These are phyloP conservation scores for Pocillopora grandis DNA, from an alignment of 92 coral and sea anemone genomes.

Conservation along the genomic window DNA sequence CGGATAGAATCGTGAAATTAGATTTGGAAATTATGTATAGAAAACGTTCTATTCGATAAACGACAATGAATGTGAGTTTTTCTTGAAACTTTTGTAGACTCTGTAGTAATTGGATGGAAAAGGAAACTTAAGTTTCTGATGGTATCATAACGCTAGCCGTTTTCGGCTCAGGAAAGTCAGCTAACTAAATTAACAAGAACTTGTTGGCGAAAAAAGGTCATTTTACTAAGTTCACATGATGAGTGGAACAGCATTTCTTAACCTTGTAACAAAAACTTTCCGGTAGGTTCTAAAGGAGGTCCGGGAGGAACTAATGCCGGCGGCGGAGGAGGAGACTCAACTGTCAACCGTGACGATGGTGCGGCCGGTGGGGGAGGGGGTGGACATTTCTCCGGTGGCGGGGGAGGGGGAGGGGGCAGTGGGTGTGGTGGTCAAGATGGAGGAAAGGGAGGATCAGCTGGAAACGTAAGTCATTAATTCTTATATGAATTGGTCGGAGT, in stretches of 20 bases:
- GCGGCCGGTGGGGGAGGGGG: constrained; percentile 69
- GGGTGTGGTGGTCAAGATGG: constrained; percentile 43
- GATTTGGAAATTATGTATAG: too few species aligned
- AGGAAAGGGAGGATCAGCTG: background rate
- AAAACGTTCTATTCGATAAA: too few species aligned
- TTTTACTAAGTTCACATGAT: background rate
- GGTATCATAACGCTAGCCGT: too few species aligned
- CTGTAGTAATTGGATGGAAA: too few species aligned
- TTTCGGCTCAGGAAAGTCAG: too few species aligned
- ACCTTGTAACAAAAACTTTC: background rate
- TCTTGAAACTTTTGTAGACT: too few species aligned
- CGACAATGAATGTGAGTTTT: too few species aligned
- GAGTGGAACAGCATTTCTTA: background rate
- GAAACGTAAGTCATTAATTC: background rate
- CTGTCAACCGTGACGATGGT: constrained; percentile 27
- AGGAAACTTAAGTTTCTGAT: too few species aligned
- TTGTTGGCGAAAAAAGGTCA: too few species aligned
- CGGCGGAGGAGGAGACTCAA: constrained; percentile 42
- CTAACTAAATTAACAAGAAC: too few species aligned
- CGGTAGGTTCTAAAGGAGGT: constrained; percentile 12
- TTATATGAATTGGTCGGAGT: too few species aligned
- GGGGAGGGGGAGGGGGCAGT: constrained; percentile 58
- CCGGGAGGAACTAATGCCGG: constrained; percentile 42
- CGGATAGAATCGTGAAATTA: too few species aligned
- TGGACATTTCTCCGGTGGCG: constrained; percentile 31